Evolutionary conservation across 2,888 invertebrate species (phyloP), one percentile per base, ranked within the genome.

Genomic region (Pammene fasciana): DNA sequence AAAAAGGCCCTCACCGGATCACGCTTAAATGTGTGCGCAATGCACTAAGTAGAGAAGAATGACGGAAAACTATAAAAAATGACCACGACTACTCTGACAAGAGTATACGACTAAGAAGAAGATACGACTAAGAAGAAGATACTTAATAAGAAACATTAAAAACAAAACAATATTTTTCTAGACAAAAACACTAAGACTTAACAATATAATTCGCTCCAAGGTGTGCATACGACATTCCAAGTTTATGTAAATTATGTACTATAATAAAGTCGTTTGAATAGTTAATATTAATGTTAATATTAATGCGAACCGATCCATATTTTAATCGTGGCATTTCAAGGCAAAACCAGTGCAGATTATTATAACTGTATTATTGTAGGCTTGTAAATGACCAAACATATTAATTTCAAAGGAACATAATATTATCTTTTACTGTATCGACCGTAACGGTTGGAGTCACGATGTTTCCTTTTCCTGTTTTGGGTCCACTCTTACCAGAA

Each of bases 241-340:
- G 43, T 64, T 62, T 38, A 14, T 11, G 41, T 61, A 34, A 36
- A 57, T 62, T 38, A 14, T 11, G 41, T 61, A 55, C 50, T 55
- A 36, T 50, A 62, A 62, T 56, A 50, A 68, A 64, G 56, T 43
- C 41, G 36, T 50, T 36, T 56, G 43, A 52, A 64, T 68, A 57
- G 43, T 52, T 38, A 45, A 38, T 52, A 65, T 65, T 43, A 52
- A n/a, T 54, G 59, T 38, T 50, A 52, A n/a, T 54, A 64, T 38
- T 57, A 64, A 68, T 64, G n/a, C n/a, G 50, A 68, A 38, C 57
- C 8, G 7, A 13, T n/a, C 52, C 16, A 68, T 62, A 56, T 46
- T 16, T 56, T 18, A 38, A 8, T 43, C 48, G n/a, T 36, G 68
- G 52, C 68, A 59, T 18, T 13, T 59, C 64, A 68, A 68, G 64